A percentile compares a stretch with the other conserved stretches of the same genome.
Evolutionary conservation across 1,140 invertebrate genomes (phyloP).

Genomic region (Whitmania pigra): DNA sequence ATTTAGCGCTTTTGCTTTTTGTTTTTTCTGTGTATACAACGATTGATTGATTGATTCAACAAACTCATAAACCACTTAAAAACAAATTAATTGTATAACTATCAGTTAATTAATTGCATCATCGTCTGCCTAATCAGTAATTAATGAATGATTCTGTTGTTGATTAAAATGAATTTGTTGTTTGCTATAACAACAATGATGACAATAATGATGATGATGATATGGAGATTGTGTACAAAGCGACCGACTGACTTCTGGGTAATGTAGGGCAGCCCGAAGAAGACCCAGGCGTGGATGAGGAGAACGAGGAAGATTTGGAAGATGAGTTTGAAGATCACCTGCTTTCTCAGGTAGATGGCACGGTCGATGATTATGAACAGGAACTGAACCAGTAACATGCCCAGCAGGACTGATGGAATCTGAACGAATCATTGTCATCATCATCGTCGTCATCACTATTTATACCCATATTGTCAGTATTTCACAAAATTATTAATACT

Average conservation of each 20-base stretch:
- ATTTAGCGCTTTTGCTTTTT: too few species aligned
- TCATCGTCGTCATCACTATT: neutral
- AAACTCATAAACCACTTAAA: too few species aligned
- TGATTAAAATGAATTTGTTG: too few species aligned
- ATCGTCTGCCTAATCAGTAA: too few species aligned
- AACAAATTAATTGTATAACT: too few species aligned
- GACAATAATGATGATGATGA: neutral
- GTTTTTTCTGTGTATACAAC: too few species aligned
- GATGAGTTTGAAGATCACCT: conserved; percentile 73
- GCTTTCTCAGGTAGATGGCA: conserved; percentile 87
- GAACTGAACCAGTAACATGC: conserved; percentile 79
- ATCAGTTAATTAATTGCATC: too few species aligned
- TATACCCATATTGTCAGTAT: too few species aligned
- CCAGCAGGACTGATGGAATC: conserved; percentile 13
- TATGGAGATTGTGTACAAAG: neutral
- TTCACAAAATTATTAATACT: too few species aligned
- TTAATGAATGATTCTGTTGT: too few species aligned
- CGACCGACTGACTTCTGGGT: conserved; percentile 63
- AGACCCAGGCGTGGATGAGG: conserved; percentile 90
- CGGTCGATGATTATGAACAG: conserved; percentile 84
- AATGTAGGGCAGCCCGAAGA: conserved; percentile 80
- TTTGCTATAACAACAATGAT: too few species aligned
- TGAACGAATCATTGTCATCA: neutral
- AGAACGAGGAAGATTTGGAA: conserved; percentile 66
- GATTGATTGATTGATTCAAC: too few species aligned